A percentile compares a stretch with the other conserved stretches of the same genome.
Evolutionary conservation across 1,140 invertebrate genomes (phyloP).

Genomic region (Copidosoma floridanum): DNA sequence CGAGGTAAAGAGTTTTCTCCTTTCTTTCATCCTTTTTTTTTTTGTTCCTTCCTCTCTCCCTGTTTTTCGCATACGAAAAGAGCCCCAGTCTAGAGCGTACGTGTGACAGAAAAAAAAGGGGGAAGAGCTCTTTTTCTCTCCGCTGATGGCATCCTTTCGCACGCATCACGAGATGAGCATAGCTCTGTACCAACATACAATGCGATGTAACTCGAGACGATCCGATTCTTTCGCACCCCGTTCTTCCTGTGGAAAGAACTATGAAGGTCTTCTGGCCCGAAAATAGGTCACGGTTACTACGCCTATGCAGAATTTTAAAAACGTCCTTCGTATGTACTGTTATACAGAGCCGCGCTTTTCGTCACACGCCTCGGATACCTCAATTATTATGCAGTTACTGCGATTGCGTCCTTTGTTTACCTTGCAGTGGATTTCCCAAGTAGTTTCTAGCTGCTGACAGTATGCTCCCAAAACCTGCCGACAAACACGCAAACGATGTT

Average conservation of each 20-base stretch:
- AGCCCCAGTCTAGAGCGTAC: background rate
- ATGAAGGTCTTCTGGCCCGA: no score
- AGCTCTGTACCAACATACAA: background rate
- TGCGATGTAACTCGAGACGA: slow-evolving; percentile 7
- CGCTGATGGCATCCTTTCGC: slow-evolving; percentile 38
- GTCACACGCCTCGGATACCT: no score
- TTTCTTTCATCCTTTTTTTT: no score
- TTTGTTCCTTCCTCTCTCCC: no score
- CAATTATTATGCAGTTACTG: no score
- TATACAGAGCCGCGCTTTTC: no score
- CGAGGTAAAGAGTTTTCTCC: no score
- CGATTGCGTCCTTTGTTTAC: no score
- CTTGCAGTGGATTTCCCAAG: slow-evolving; percentile 32
- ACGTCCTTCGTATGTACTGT: no score
- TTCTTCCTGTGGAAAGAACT: background rate
- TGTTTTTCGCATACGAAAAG: no score
- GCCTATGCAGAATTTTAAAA: no score
- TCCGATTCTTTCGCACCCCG: background rate
- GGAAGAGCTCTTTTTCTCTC: background rate
- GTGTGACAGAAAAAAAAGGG: background rate
- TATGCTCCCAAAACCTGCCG: slow-evolving; percentile 31
- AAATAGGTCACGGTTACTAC: slow-evolving; percentile 35
- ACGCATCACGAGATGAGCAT: slow-evolving; percentile 20
- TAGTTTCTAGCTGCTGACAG: slow-evolving; percentile 21
- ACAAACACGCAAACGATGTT: no score